phyloP scores from a whole-genome alignment of 2,797 vertebrate genomes.

The Leucoraja ocellata region DNA sequence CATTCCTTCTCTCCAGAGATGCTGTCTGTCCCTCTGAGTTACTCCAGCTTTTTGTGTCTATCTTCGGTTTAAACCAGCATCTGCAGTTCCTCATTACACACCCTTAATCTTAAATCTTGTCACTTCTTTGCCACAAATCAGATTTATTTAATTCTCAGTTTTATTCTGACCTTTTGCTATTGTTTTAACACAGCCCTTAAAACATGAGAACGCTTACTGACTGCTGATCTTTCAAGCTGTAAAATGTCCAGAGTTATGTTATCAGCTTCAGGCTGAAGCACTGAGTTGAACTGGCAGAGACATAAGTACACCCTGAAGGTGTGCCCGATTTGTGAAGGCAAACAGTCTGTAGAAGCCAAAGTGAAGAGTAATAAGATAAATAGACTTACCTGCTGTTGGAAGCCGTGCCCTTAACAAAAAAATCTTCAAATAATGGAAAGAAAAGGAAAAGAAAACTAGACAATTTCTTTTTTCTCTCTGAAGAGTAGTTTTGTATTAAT shows the following conservation, averaged over 20 bases:
- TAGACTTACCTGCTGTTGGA: constrained; percentile 4
- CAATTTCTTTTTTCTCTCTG: neutral
- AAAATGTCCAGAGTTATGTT: constrained; percentile 31
- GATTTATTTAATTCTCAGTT: neutral
- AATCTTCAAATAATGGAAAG: neutral
- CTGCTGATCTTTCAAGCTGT: neutral
- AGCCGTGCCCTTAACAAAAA: neutral
- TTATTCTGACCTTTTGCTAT: neutral
- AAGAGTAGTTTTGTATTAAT: neutral
- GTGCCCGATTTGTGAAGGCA: constrained; percentile 15
- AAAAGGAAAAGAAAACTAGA: neutral
- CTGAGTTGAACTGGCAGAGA: constrained; percentile 14
- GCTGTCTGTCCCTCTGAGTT: too few species aligned
- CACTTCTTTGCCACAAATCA: neutral
- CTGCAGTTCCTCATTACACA: too few species aligned
- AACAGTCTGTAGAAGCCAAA: neutral
- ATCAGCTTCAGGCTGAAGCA: neutral
- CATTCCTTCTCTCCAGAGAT: too few species aligned
- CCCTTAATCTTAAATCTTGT: neutral
- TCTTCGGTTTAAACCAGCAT: too few species aligned
- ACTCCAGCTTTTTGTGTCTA: too few species aligned
- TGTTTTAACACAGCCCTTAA: neutral
- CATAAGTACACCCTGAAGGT: constrained; percentile 24
- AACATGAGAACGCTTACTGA: neutral
- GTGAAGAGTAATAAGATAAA: neutral